These are phyloP conservation scores for Drosophila borealis DNA, from an alignment of 2,888 invertebrate species.

Conservation along the genomic window DNA sequence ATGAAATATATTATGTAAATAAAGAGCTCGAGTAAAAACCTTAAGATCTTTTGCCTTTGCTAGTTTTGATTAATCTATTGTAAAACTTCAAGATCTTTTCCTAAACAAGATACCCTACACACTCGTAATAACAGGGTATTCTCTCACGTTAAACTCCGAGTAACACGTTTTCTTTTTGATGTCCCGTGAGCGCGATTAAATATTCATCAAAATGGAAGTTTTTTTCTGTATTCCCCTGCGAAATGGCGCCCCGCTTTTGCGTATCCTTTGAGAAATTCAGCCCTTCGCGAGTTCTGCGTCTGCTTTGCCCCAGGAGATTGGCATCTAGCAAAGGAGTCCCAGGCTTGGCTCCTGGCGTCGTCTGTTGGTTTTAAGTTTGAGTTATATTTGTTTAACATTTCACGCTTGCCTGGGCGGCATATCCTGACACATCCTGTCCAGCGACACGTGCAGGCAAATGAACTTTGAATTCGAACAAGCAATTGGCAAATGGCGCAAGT, in stretches of 20 bases:
- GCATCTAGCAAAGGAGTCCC: too few relatives aligned
- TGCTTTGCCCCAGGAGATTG: constrained; percentile 22
- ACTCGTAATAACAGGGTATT: background rate
- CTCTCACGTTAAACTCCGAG: background rate
- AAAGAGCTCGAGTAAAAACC: too few relatives aligned
- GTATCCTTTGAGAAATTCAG: constrained; percentile 8
- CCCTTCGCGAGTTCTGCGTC: constrained; percentile 32
- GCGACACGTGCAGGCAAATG: constrained; percentile 49
- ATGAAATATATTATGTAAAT: too few relatives aligned
- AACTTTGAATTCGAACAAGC: constrained; percentile 18
- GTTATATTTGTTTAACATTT: constrained; percentile 35
- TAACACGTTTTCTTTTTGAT: background rate
- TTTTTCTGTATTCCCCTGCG: constrained; percentile 29
- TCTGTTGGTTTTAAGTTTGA: constrained; percentile 29
- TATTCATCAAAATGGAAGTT: constrained; percentile 49
- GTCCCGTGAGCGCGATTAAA: constrained; percentile 29
- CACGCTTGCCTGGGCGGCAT: constrained; percentile 33
- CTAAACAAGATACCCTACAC: background rate
- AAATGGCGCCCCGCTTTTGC: constrained; percentile 39
- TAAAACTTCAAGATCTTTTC: too few relatives aligned
- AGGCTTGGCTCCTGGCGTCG: constrained; percentile 26
- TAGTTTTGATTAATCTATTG: too few relatives aligned
- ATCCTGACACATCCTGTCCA: constrained; percentile 10
- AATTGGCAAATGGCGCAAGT: constrained; percentile 41
- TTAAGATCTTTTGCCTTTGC: too few relatives aligned